Evolutionary conservation across 53 echinoderm and acorn worm species (phyloP).

Genomic region (Mesocentrotus franciscanus): DNA sequence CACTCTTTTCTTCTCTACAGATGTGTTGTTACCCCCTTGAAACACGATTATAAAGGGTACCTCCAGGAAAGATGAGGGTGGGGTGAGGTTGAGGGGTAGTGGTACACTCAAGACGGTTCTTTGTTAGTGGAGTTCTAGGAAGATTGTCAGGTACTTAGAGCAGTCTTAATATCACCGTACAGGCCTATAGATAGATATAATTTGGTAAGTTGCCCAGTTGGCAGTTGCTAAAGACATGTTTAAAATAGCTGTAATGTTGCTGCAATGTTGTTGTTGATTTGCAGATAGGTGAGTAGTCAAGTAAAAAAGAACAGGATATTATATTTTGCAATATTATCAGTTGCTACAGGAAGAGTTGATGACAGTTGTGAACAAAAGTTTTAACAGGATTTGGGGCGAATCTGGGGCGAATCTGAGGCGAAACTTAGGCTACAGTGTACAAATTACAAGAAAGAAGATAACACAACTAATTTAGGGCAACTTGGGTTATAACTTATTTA

Average conservation of each 20-base stretch:
- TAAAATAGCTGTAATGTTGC: not conserved
- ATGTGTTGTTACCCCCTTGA: constrained; percentile 9
- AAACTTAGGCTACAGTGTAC: not conserved
- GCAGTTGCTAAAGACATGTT: not conserved
- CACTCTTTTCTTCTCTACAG: constrained; percentile 9
- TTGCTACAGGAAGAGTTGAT: not conserved
- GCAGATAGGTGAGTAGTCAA: too few relatives aligned
- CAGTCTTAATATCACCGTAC: not conserved
- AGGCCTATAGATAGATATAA: not conserved
- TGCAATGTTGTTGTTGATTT: too few relatives aligned
- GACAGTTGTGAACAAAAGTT: not conserved
- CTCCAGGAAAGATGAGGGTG: not conserved
- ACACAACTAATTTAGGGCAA: not conserved
- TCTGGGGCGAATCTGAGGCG: not conserved
- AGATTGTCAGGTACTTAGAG: not conserved
- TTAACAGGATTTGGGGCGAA: not conserved
- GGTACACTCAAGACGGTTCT: not conserved
- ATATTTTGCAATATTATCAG: not conserved
- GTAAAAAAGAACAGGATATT: too few relatives aligned
- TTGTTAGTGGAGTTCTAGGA: not conserved
- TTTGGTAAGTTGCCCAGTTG: not conserved
- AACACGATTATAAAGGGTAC: not conserved
- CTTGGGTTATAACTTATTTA: not conserved
- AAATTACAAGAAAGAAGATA: not conserved
- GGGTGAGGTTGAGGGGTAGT: not conserved